Base-by-base conservation (phyloP, 2,797 vertebrate species). In the Melanotaenia parkinsoni region DNA sequence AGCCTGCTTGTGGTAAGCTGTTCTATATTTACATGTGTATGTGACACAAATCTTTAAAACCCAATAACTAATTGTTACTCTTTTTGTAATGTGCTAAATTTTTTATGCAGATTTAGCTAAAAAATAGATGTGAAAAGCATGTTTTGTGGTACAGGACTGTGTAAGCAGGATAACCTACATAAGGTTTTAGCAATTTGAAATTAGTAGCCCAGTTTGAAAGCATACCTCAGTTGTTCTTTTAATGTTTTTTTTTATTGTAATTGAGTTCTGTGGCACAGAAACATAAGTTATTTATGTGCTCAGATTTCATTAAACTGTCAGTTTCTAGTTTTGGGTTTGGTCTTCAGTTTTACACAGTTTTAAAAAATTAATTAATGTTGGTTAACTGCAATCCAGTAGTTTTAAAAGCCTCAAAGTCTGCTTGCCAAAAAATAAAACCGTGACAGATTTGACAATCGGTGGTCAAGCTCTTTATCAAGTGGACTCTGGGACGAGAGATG, bases 391-490 rank as follows among this genome's bases (percentile, higher is more conserved):
- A 20, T 35, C 3, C 0, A 53, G 9, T 37, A 28, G 11, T 32
- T 61, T 74, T 43, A 0, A 14, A 64, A 57, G 18, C 7, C 28
- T 18, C 63, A 18, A 32, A 20, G 24, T 33, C 14, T 53, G 26
- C 13, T n/a, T 47, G 20, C 45, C 20, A 47, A 35, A 40, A 60
- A 14, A 28, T 62, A 70, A 50, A 16, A 60, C 45, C 0, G 16
- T 33, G 22, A 37, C 8, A 4, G 35, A 40, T 66, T 53, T 53
- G 50, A 35, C 65, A 72, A 62, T 78, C 72, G 50, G 58, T 51
- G 74, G 64, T 57, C 71, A 43, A 69, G 66, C 67, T 58, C 71
- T 72, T 88, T 84, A 87, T 84, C 82, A 57, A 53, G 51, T 65
- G 64, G 63, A 77, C 58, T 59, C 63, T 24, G 81, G 43, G 67